A percentile compares a stretch with the other conserved stretches of the same genome.
Conservation (phyloP, 2,888 invertebrate species). For the Electrophaes corylata region DNA sequence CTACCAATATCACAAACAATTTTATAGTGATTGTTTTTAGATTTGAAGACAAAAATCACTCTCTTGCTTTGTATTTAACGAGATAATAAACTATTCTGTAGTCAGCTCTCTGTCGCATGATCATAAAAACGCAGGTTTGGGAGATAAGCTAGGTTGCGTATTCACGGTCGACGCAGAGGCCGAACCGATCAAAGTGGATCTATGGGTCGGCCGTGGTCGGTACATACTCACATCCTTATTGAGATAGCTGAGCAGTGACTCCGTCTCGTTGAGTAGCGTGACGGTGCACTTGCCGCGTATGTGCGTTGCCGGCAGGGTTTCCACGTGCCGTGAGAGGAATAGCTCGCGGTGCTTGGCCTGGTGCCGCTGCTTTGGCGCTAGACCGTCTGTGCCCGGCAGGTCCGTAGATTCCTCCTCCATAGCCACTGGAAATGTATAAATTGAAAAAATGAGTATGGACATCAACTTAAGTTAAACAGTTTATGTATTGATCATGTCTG, state of each 20-base stretch:
- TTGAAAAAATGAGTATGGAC: neutral
- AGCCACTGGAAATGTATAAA: slow-evolving; percentile 79
- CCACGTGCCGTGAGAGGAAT: slow-evolving; percentile 98
- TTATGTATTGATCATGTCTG: neutral
- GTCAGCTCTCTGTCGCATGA: neutral
- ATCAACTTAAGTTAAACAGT: neutral
- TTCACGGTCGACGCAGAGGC: neutral
- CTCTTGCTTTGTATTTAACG: no score
- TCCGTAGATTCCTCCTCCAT: slow-evolving; percentile 87
- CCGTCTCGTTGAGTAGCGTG: slow-evolving; percentile 99
- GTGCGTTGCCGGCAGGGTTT: slow-evolving; percentile 99
- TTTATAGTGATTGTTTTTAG: neutral
- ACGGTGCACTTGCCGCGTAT: slow-evolving; percentile 99
- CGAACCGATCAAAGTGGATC: neutral
- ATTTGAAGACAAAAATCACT: neutral
- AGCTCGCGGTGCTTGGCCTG: slow-evolving; percentile 99
- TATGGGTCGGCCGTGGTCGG: slow-evolving; percentile 48
- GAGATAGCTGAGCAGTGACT: slow-evolving; percentile 97
- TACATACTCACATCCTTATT: slow-evolving; percentile 94
- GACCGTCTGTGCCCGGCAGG: slow-evolving; percentile 85
- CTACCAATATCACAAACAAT: neutral
- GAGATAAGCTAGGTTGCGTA: neutral
- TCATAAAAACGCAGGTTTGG: neutral
- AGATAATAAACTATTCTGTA: no score
- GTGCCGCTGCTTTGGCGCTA: slow-evolving; percentile 94